Evolutionary conservation across 2,797 vertebrate genomes (phyloP), one percentile per base, ranked within the genome.

Genomic region (Mastacembelus armatus): DNA sequence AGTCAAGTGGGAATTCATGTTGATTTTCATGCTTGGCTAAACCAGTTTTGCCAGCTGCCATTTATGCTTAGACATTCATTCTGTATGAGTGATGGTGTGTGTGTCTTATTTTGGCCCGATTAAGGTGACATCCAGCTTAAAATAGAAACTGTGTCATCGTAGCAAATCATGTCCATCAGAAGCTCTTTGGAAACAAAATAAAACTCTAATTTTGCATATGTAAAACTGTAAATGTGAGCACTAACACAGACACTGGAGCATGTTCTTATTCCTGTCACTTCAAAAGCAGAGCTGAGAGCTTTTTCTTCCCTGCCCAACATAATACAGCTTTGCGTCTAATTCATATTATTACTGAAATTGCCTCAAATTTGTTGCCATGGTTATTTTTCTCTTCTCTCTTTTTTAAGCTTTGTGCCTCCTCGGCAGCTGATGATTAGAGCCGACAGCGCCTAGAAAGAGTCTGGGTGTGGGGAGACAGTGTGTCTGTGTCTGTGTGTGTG

Each of bases 301-400:
- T 88, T 79, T 83, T 74, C 72, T 83, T 77, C 63, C 36, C 71
- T 71, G 72, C 59, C 83, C 65, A 40, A 76, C 69, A 86, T 87
- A 88, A 92, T 94, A 91, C 85, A 76, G 81, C 84, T 52, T 51
- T 78, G 14, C 55, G 2, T 78, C 85, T 92, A 91, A 92, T 93
- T 90, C 88, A 83, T 89, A 87, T 88, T 85, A 93, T 93, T 93
- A 92, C 85, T 87, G 85, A 92, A 93, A 93, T 93, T 92, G 92
- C 91, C 84, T 91, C 84, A 92, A 92, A 92, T 92, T 93, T 93
- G 93, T 93, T 93, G 91, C 93, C 92, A 94, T 93, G 92, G 93
- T 92, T 92, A 91, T 91, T 87, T 92, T 77, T 80, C 64, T 82
- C 68, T 80, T 77, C 81, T 66, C 73, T 73, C 74, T 78, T 83